A percentile compares a stretch with the other conserved stretches of the same genome.
phyloP scores from a whole-genome alignment of 1,140 invertebrate genomes.

The Rhizoglyphus robini region DNA sequence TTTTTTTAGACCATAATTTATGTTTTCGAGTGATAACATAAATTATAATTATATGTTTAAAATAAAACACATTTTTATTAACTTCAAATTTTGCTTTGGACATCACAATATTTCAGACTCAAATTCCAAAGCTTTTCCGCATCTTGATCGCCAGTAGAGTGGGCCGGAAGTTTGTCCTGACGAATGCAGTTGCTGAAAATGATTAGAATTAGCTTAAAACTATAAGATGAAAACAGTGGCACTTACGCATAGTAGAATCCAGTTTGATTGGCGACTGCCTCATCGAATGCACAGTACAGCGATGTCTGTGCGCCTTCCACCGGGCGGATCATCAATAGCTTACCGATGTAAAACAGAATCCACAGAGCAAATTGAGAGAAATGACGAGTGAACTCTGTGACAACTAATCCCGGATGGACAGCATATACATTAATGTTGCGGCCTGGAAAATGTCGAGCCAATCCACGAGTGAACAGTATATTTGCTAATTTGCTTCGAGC shows the following conservation, averaged over 20 bases:
- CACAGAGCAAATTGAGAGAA: not conserved
- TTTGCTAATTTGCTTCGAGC: slow-evolving; percentile 75
- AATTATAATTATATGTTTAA: too few species aligned
- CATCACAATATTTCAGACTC: too few species aligned
- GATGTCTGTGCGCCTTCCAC: slow-evolving; percentile 56
- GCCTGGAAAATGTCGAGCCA: slow-evolving; percentile 54
- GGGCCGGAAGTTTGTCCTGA: not conserved
- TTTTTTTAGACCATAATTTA: too few species aligned
- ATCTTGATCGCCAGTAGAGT: not conserved
- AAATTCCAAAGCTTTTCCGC: not conserved
- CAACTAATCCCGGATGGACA: slow-evolving; percentile 24
- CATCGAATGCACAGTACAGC: slow-evolving; percentile 50
- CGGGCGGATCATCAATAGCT: slow-evolving; percentile 10
- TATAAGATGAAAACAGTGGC: too few species aligned
- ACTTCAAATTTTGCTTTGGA: too few species aligned
- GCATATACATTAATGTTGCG: slow-evolving; percentile 19
- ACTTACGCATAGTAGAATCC: not conserved
- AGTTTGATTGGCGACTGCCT: not conserved
- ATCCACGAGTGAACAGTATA: slow-evolving; percentile 66
- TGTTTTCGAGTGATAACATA: too few species aligned
- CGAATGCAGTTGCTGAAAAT: not conserved
- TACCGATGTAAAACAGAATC: slow-evolving; percentile 14
- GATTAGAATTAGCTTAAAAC: not conserved
- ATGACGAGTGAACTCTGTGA: slow-evolving; percentile 24
- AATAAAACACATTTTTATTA: too few species aligned